Percentiles rank a stretch among this genome's conserved stretches.
Conservation (phyloP, 2,113 vertebrate genomes). For the Gasterosteus nipponicus region DNA sequence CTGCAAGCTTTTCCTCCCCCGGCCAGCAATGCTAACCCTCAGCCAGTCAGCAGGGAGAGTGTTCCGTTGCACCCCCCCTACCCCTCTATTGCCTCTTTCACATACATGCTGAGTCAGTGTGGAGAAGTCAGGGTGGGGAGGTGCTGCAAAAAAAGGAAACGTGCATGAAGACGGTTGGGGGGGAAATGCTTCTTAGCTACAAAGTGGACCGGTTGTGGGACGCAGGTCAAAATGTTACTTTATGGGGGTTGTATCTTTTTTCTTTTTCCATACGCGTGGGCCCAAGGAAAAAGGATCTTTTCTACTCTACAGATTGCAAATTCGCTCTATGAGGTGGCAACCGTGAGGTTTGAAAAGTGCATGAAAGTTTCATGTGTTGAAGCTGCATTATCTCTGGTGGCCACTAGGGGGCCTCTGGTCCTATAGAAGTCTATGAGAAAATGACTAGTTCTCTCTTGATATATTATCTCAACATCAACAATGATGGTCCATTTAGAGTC, state of each 20-base stretch:
- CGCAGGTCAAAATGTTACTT: neutral
- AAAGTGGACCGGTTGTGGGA: slow-evolving; percentile 7
- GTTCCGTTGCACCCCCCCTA: slow-evolving; percentile 23
- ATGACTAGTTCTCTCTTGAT: neutral
- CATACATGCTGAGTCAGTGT: slow-evolving; percentile 75
- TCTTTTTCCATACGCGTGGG: too few species aligned
- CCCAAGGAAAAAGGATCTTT: too few species aligned
- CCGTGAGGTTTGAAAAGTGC: too few species aligned
- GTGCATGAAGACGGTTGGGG: neutral
- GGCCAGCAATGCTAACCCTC: slow-evolving; percentile 18
- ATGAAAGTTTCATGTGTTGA: too few species aligned
- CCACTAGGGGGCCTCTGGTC: neutral
- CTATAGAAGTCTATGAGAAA: neutral
- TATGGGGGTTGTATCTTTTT: too few species aligned
- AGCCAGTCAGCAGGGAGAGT: slow-evolving; percentile 49
- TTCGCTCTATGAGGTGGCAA: too few species aligned
- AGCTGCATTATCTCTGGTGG: too few species aligned
- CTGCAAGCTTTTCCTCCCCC: slow-evolving; percentile 24
- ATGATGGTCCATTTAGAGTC: too few species aligned
- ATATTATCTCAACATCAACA: too few species aligned
- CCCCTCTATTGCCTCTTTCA: slow-evolving; percentile 47
- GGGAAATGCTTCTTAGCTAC: slow-evolving; percentile 38
- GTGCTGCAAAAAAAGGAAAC: slow-evolving; percentile 29
- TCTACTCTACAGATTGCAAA: too few species aligned
- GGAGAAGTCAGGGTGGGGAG: slow-evolving; percentile 44